These are phyloP conservation scores for Drosophila atroscutellata DNA, from an alignment of 2,888 invertebrate species.

Conservation along the genomic window DNA sequence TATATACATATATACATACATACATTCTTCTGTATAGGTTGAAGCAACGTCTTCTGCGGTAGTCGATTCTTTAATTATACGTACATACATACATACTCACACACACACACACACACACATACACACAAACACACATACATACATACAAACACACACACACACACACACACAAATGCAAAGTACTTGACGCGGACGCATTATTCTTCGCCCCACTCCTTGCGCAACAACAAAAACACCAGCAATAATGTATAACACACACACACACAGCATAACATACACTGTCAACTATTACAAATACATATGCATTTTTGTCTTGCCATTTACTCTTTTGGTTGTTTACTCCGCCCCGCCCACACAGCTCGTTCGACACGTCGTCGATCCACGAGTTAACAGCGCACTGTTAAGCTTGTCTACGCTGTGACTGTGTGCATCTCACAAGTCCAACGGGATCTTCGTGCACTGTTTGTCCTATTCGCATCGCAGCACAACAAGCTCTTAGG, in stretches of 20 bases:
- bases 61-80: slow-evolving; percentile 13
- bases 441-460: background rate
- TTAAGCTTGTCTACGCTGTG: background rate
- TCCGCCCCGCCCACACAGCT: slow-evolving; percentile 3
- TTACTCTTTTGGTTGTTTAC: slow-evolving; percentile 45
- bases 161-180: slow-evolving; percentile 1
- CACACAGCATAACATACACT: slow-evolving; percentile 7
- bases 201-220: slow-evolving; percentile 17
- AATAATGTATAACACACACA: slow-evolving; percentile 23
- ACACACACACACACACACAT: background rate
- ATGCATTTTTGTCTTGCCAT: slow-evolving; percentile 32
- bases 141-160: background rate
- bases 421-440: background rate
- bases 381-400: slow-evolving; percentile 16
- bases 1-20: slow-evolving; percentile 1
- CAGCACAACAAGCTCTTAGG: slow-evolving; percentile 6
- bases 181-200: slow-evolving; percentile 1
- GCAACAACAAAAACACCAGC: slow-evolving; percentile 4
- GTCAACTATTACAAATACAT: slow-evolving; percentile 15
- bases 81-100: background rate
- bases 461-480: background rate
- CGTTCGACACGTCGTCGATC: background rate
- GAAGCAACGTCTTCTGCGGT: slow-evolving; percentile 1
- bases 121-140: background rate
- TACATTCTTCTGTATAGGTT: slow-evolving; percentile 10